A percentile compares a stretch with the other conserved stretches of the same genome.
phyloP scores from a whole-genome alignment of 2,888 invertebrate species.

The Acanthoscelides obtectus region DNA sequence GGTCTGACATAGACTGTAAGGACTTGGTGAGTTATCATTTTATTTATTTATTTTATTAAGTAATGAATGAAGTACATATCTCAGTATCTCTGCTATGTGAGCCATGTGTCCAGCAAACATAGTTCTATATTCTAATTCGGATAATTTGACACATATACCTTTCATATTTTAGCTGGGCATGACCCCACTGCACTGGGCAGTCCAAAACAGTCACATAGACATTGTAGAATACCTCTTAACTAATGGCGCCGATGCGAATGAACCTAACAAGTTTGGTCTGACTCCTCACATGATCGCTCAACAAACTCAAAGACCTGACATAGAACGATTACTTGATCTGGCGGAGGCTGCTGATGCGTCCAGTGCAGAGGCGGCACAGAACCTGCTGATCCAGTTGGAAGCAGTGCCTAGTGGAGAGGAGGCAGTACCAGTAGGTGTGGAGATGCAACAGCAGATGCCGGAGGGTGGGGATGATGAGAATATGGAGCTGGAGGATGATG shows the following conservation, averaged over 20 bases:
- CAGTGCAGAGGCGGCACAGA: slow-evolving; percentile 31
- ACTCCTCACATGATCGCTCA: slow-evolving; percentile 64
- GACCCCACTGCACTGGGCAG: slow-evolving; percentile 95
- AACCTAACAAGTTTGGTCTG: slow-evolving; percentile 69
- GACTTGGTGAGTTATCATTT: slow-evolving; percentile 72
- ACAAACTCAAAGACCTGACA: slow-evolving; percentile 60
- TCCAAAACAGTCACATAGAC: slow-evolving; percentile 70
- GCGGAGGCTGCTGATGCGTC: slow-evolving; percentile 44
- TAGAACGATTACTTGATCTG: slow-evolving; percentile 47
- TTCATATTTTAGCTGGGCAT: slow-evolving; percentile 71
- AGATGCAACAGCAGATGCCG: slow-evolving; percentile 20
- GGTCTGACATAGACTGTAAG: slow-evolving; percentile 67
- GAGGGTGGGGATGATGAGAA: slow-evolving; percentile 14
- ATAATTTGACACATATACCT: too few relatives aligned
- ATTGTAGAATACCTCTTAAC: slow-evolving; percentile 67
- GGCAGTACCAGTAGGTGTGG: slow-evolving; percentile 6
- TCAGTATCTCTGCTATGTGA: too few relatives aligned
- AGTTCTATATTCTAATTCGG: too few relatives aligned
- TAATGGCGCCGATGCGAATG: slow-evolving; percentile 66
- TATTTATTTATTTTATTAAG: neutral
- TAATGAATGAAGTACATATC: too few relatives aligned
- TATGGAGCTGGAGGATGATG: slow-evolving; percentile 17
- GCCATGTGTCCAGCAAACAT: too few relatives aligned
- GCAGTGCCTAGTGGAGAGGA: slow-evolving; percentile 12
- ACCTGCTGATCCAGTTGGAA: slow-evolving; percentile 30